Evolutionary conservation across 2,797 vertebrate genomes (phyloP).

Genomic region (Squalus acanthias): DNA sequence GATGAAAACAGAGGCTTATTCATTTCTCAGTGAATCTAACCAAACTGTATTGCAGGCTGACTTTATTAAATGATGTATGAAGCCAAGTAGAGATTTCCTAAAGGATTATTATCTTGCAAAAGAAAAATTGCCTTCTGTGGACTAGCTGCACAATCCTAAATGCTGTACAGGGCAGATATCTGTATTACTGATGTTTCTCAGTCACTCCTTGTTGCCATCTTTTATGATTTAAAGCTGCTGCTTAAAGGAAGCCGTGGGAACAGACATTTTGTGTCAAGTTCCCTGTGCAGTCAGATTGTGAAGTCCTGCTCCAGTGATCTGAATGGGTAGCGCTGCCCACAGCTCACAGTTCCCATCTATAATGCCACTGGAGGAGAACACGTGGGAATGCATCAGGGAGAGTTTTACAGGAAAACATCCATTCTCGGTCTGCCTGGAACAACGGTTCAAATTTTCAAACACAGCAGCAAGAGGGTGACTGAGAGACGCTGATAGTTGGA

Average conservation of each 20-base stretch:
- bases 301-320: background rate
- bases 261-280: background rate
- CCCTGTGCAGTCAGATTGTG: background rate
- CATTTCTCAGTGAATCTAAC: too few relatives aligned
- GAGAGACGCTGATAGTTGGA: background rate
- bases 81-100: background rate
- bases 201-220: background rate
- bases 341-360: background rate
- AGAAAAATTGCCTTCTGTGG: background rate
- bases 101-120: background rate
- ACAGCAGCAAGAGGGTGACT: background rate
- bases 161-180: background rate
- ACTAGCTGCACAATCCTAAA: background rate
- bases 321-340: background rate
- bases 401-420: background rate
- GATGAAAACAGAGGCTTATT: background rate
- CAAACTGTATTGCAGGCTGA: background rate
- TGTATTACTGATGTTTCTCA: background rate
- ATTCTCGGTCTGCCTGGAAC: background rate
- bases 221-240: background rate
- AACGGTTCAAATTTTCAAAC: background rate
- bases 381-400: too few relatives aligned
- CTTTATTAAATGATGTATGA: background rate
- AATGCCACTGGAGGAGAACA: background rate
- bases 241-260: background rate